Evolutionary conservation across 2,113 vertebrate genomes (phyloP).

Genomic region (Onychostruthus taczanowskii): DNA sequence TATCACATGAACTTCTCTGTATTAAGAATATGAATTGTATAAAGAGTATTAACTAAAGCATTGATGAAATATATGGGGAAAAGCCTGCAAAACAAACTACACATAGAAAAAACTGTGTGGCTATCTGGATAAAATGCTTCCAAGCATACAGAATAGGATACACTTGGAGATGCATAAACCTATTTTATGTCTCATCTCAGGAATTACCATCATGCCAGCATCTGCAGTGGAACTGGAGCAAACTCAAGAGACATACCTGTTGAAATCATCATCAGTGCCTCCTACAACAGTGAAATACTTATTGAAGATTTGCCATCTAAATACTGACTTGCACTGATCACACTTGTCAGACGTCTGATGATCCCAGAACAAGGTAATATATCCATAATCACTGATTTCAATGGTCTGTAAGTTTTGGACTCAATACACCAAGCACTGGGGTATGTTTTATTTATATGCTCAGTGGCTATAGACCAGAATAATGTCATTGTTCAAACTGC

Average conservation of each 20-base stretch:
- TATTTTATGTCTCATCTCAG: not conserved
- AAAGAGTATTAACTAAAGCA: not conserved
- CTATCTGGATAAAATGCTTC: not conserved
- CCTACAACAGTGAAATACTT: not conserved
- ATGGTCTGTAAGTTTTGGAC: not conserved
- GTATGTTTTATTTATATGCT: not conserved
- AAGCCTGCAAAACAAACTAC: not conserved
- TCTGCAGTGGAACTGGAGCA: not conserved
- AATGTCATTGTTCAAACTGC: constrained; percentile 14
- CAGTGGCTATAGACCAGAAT: not conserved
- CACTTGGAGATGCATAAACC: not conserved
- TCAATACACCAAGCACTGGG: not conserved
- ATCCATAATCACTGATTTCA: not conserved
- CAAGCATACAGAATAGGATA: not conserved
- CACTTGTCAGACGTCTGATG: not conserved
- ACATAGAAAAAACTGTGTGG: not conserved
- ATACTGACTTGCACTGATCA: not conserved
- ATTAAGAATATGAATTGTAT: not conserved
- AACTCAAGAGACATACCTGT: not conserved
- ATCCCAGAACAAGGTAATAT: not conserved
- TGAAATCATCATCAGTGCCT: not conserved
- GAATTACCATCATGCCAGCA: not conserved
- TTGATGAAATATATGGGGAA: not conserved
- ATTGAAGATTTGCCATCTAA: not conserved
- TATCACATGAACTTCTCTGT: not conserved